Evolutionary conservation across 2,113 vertebrate genomes (phyloP).

Genomic region (Pangasianodon gigas): DNA sequence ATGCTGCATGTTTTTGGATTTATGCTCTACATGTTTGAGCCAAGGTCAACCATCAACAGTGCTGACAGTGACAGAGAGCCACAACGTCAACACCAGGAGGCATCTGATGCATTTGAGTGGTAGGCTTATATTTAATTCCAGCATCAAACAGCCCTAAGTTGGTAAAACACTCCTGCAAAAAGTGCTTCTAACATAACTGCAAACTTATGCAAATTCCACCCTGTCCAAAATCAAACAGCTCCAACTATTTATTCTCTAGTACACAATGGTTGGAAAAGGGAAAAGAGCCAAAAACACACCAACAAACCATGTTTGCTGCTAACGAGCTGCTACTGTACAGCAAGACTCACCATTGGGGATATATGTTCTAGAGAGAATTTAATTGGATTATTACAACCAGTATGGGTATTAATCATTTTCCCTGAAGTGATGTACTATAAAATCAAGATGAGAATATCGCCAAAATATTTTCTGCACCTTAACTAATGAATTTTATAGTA

Average conservation of each 20-base stretch:
- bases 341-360: not conserved
- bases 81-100: not conserved
- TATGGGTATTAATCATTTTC: not conserved
- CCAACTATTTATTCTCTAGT: not conserved
- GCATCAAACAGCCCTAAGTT: not conserved
- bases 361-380: not conserved
- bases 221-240: not conserved
- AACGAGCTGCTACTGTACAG: not conserved
- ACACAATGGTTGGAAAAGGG: not conserved
- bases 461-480: not conserved
- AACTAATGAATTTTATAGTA: not conserved
- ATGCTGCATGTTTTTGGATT: not conserved
- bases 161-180: not conserved
- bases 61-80: not conserved
- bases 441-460: not conserved
- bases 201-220: not conserved
- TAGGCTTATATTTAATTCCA: not conserved
- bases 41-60: not conserved
- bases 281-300: not conserved
- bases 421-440: not conserved
- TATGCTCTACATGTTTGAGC: not conserved
- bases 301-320: not conserved
- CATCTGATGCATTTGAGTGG: not conserved
- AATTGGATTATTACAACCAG: not conserved
- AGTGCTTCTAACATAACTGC: not conserved